Base-by-base conservation (phyloP, 2,888 invertebrate genomes). In the Rhingia rostrata region DNA sequence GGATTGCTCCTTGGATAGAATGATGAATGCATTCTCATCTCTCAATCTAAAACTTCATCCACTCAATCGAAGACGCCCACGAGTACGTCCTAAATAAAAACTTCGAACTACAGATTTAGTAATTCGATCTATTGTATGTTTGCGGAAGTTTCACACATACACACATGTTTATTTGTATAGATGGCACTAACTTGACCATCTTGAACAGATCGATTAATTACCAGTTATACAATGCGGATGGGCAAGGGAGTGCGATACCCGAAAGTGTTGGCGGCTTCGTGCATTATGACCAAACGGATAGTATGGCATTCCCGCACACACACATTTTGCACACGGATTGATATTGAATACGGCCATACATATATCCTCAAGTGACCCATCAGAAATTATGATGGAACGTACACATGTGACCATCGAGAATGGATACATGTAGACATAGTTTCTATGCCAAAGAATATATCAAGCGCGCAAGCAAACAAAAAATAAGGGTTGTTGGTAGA, bases 371-470 rank as follows among this genome's bases (percentile, higher is more conserved):
- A 83, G 83, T 83, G 83, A 83, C 83, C 83, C 83, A 83, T 83
- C 83, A 79, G 79, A 74, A 83, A 83, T 79, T 83, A 83, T 83
- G 83, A 83, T 83, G 83, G 83, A 83, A 63, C 83, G 83, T 83
- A 78, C 83, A 83, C 83, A 83, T 83, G 83, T 74, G 83, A 63
- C 69, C 67, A 35, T 77, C 67, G 58, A 67, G 53, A 77, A 66
- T 67, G 51, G 49, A 35, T 78, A 32, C 73, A 47, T 33, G 49
- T 74, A 7, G 43, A 33, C 53, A 41, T 37, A 74, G 56, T 67
- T 61, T 73, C 41, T 30, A 39, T 61, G 54, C 47, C 45, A 74
- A n/a, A 51, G 47, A 49, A 60, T 67, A 35, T 61, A 22, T n/a
- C 39, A 10, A 22, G 54, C 47, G 58, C 41, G 35, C 45, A 56